phyloP scores from a whole-genome alignment of 2,113 vertebrate genomes.

The Mobula birostris region DNA sequence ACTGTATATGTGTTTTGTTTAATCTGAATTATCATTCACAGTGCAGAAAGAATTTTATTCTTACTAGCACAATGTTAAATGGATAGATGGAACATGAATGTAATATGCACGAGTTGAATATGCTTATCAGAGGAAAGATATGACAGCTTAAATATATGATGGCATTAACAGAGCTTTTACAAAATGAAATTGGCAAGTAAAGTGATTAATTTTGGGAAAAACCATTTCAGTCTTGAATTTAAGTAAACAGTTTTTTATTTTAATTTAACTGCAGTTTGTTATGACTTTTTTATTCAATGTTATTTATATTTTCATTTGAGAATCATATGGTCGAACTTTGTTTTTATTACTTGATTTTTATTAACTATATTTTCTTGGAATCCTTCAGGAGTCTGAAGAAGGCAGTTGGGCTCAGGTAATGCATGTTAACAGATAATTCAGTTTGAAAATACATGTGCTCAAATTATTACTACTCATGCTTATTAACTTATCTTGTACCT shows the following conservation, averaged over 20 bases:
- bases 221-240: background rate
- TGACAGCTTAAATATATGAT: background rate
- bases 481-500: background rate
- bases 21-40: slow-evolving; percentile 1
- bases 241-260: background rate
- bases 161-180: background rate
- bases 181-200: background rate
- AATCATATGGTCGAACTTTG: background rate
- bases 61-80: too few relatives aligned
- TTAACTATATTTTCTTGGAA: slow-evolving; percentile 23
- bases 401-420: slow-evolving; percentile 96
- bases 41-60: background rate
- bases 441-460: background rate
- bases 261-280: background rate
- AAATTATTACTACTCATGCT: background rate
- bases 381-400: slow-evolving; percentile 80
- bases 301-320: background rate
- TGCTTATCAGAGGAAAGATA: background rate
- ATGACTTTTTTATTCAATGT: background rate
- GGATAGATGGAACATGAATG: background rate
- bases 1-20: slow-evolving; percentile 10
- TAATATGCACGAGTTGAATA: background rate
- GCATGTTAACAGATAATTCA: slow-evolving; percentile 20
- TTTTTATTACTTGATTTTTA: slow-evolving; percentile 25
- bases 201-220: background rate